These are phyloP conservation scores for Sciurus carolinensis DNA, from an alignment of 2,797 vertebrate genomes.

Conservation along the genomic window DNA sequence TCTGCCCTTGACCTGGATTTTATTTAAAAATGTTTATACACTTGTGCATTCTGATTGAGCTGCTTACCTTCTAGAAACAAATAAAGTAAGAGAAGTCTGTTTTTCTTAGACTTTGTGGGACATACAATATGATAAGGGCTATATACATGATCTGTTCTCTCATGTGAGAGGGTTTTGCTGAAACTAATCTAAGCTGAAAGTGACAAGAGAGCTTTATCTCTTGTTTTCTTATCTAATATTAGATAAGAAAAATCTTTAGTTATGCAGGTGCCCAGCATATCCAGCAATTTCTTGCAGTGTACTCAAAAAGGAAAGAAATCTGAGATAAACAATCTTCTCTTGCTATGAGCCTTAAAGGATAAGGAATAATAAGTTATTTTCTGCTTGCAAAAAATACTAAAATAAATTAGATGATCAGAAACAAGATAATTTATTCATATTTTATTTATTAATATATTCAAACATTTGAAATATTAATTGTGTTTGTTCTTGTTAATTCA, in stretches of 20 bases:
- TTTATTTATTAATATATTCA: not conserved
- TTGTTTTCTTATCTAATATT: not conserved
- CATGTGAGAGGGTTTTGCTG: not conserved
- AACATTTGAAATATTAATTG: not conserved
- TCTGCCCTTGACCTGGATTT: not conserved
- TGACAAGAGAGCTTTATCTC: conserved; percentile 12
- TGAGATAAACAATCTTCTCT: conserved; percentile 1
- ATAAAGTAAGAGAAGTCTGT: not conserved
- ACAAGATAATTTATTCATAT: conserved; percentile 20
- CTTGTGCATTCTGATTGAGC: not conserved
- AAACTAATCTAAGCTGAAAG: conserved; percentile 42
- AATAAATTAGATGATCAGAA: not conserved
- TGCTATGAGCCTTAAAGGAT: not conserved
- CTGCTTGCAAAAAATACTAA: not conserved
- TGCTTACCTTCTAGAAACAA: conserved; percentile 22
- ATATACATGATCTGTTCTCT: not conserved
- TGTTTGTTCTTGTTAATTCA: not conserved
- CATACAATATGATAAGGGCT: not conserved
- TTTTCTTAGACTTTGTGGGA: not conserved
- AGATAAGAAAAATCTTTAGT: conserved; percentile 37
- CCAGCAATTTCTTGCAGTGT: not conserved
- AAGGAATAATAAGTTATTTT: conserved; percentile 12
- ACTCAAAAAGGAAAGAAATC: not conserved
- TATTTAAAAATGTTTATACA: conserved; percentile 25
- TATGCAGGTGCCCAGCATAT: not conserved